Base-by-base conservation (phyloP, 1,140 invertebrate genomes). In the Drosophila leontia region DNA sequence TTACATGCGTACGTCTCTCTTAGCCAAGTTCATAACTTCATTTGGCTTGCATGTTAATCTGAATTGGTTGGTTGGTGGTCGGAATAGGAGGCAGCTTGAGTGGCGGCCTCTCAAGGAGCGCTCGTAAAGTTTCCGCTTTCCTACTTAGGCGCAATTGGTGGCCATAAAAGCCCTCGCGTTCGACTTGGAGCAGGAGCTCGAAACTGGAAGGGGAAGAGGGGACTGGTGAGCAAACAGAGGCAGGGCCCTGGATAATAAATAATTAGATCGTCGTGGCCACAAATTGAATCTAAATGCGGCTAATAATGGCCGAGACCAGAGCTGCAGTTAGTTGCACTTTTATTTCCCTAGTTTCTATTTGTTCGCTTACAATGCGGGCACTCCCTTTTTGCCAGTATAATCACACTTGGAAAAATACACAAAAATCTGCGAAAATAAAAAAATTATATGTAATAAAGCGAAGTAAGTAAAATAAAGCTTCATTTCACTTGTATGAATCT, bases 91-190 rank as follows among this genome's bases (percentile, higher is more conserved):
- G 39, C 35, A 74, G 60, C 78, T 58, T 55, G 48, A 82, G 62
- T 79, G 17, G 56, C 13, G 60, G 67, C 23, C 55, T 45, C 45
- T 45, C 39, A 53, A 77, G 81, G 67, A 69, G 39, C 19, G 85
- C 85, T 90, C 85, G 78, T 90, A 90, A 90, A 90, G 81, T 90
- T 88, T 63, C 78, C 67, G 69, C 75, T 60, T 50, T 7, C 69
- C 78, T 79, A 88, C 85, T 88, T 90, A 90, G 81, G 85, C 78
- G 78, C 85, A 88, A 90, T 88, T 90, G 85, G 78, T 82, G 86
- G 81, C 75, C 85, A 88, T 88, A 88, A 90, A 90, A 80, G 74
- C 76, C 69, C 63, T 63, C 58, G 60, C 69, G 35, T 50, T 45
- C 41, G 63, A 29, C 53, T 50, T 41, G 58, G 42, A 48, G 32